Evolutionary conservation across 1,140 invertebrate species (phyloP), one percentile per base, ranked within the genome.

Genomic region (Wiebesia pumilae): DNA sequence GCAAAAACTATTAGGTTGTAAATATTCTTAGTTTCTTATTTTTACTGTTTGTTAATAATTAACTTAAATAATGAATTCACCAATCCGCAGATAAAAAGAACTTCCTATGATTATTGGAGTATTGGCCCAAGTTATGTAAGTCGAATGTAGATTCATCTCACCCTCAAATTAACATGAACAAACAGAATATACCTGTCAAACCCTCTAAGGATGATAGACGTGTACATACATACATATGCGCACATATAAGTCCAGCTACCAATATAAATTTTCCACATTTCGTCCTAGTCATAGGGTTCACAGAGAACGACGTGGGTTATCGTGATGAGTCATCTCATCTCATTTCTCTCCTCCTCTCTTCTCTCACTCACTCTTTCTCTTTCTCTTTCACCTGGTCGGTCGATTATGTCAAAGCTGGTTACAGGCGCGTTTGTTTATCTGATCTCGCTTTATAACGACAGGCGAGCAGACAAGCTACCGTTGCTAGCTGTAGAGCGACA

Each of bases 331-430:
- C 82, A 83, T 83, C 71, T 75, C 71, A 62, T 83, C 71, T 77
- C 82, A 35, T 79, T 33, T 58, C 47, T 7, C 62, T 51, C 19
- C 30, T 51, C 14, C 27, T 51, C 21, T 77, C 58, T 51, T 58
- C 77, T n/a, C 62, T 19, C 79, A 33, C 65, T 65, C 62, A 65
- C 62, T 77, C 85, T 85, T 87, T 83, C 24, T 54, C 82, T 35
- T 24, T 67, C 73, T 67, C 73, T 78, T 67, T 40, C 67, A 81
- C 84, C 79, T 77, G 79, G 77, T 65, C 84, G 78, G 62, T 75
- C 85, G 85, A 86, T 86, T 86, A 82, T 86, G 85, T 86, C 85
- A 86, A 79, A 77, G 80, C 80, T 82, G 85, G 77, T 85, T 81
- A 84, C 78, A n/a, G 51, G 67, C 78, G 65, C 78, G 85, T 86